Evolutionary conservation across 2,113 vertebrate species (phyloP).

Genomic region (Mustela nigripes): DNA sequence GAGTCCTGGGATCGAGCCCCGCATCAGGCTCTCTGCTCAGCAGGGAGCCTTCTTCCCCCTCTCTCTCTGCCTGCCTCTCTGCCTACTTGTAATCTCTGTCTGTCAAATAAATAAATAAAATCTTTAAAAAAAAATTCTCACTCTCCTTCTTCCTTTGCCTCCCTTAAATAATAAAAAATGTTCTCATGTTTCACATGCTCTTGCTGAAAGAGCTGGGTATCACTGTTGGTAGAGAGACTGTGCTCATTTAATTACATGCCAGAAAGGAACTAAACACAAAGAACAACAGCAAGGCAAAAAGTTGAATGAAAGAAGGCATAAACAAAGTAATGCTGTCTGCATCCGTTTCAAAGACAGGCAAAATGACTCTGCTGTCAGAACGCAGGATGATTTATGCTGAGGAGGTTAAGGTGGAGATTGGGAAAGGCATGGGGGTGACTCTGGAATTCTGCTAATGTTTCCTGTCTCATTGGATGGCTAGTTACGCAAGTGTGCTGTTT

Average conservation of each 20-base stretch:
- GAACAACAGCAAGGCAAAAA: not conserved
- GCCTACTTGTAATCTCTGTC: too few relatives aligned
- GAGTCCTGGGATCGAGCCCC: too few relatives aligned
- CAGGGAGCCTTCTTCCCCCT: too few relatives aligned
- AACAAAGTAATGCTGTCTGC: not conserved
- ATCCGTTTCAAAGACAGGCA: not conserved
- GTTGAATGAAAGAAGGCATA: not conserved
- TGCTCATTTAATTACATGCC: not conserved
- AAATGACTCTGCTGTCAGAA: not conserved
- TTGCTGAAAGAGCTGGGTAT: not conserved
- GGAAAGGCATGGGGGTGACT: not conserved
- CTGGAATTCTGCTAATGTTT: not conserved
- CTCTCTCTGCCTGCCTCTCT: too few relatives aligned
- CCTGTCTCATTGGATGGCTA: not conserved
- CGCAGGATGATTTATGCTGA: not conserved
- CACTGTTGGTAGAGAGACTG: not conserved
- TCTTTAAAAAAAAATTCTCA: not conserved
- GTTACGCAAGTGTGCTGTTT: not conserved
- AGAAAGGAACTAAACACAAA: not conserved
- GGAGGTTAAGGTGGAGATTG: not conserved
- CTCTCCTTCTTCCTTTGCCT: not conserved
- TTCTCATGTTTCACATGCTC: not conserved
- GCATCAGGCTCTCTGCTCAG: too few relatives aligned
- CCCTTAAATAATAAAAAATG: not conserved
- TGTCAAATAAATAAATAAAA: too few relatives aligned